Base-by-base conservation (phyloP, 2,888 invertebrate genomes). In the Polylopha cassiicola region DNA sequence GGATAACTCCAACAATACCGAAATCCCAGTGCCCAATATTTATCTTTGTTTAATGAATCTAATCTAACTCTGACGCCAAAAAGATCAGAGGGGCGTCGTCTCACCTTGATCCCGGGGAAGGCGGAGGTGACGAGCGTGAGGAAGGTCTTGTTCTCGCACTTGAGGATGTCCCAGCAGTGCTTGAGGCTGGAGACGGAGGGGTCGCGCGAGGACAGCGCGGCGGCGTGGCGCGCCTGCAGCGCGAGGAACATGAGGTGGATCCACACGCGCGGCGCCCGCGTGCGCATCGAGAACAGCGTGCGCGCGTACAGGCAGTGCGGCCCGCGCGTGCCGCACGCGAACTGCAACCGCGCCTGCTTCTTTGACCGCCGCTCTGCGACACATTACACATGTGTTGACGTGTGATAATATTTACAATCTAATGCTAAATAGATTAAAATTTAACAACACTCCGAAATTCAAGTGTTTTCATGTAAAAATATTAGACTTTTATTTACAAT, bases 221-320 rank as follows among this genome's bases (percentile, higher is more conserved):
- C 90, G 31, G 89, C 87, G 50, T 92, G 91, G 43, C 93, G 87
- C 4, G 94, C 94, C 88, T 96, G 96, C 47, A 97, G 89, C 47
- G 96, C 95, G 33, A 98, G 89, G 78, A 98, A 97, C 96, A 98
- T 97, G 31, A 98, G 88, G 82, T 98, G 97, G 50, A 98, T 94
- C 98, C 97, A 97, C 24, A 94, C 92, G 52, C 95, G 89, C 0
- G 97, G 93, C 66, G 92, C 90, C 48, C 94, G 89, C 16, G 93
- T 93, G 51, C 91, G 87, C 90, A 93, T 90, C 6, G 90, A 90
- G 78, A 94, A 94, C 54, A 90, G 89, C 5, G 92, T 90, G 64
- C 91, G 90, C 41, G 91, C 90, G 85, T 95, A 97, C 46, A 97
- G 88, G 75, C 97, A 98, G 78, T 96, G 92, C 42, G 91, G 90